A percentile compares a stretch with the other conserved stretches of the same genome.
These are phyloP conservation scores for Proterorhinus semilunaris DNA, from an alignment of 2,113 vertebrate species.

Conservation along the genomic window DNA sequence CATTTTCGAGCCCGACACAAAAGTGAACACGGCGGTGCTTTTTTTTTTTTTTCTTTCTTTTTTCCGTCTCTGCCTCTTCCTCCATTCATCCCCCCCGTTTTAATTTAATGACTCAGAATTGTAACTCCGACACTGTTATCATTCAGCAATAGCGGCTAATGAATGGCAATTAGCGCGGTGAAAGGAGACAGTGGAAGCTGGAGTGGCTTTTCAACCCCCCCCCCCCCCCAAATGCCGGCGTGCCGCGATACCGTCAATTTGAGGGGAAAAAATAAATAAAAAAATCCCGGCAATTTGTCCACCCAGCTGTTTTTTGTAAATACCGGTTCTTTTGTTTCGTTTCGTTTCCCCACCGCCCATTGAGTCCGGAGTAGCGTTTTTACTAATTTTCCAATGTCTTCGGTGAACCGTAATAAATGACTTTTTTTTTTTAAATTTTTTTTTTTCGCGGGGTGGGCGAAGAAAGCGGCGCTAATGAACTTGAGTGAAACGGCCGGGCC, in stretches of 20 bases:
- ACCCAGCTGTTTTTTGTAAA: conserved; percentile 70
- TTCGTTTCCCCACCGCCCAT: not conserved
- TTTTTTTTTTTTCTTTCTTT: conserved; percentile 31
- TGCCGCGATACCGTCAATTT: conserved; percentile 53
- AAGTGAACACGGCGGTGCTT: conserved; percentile 16
- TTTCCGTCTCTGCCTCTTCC: conserved; percentile 34
- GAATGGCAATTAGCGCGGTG: conserved; percentile 68
- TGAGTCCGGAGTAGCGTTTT: conserved; percentile 55
- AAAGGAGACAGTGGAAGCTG: conserved; percentile 61
- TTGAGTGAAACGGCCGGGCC: conserved; percentile 59
- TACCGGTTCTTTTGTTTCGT: conserved; percentile 31
- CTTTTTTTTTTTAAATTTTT: conserved; percentile 44
- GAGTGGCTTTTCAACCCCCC: conserved; percentile 66
- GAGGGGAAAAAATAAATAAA: conserved; percentile 16
- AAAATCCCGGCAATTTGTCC: conserved; percentile 55
- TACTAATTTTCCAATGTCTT: conserved; percentile 58
- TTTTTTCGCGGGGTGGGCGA: conserved; percentile 1
- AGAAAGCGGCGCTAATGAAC: conserved; percentile 72
- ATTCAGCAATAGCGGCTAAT: conserved; percentile 68
- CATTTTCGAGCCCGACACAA: not conserved
- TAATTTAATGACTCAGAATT: conserved; percentile 73
- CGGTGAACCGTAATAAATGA: conserved; percentile 68
- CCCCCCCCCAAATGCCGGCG: conserved; percentile 53
- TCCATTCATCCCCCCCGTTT: conserved; percentile 48
- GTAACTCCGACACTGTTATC: conserved; percentile 71